Conservation (phyloP, 2,113 vertebrate species). For the Dicerorhinus sumatrensis region DNA sequence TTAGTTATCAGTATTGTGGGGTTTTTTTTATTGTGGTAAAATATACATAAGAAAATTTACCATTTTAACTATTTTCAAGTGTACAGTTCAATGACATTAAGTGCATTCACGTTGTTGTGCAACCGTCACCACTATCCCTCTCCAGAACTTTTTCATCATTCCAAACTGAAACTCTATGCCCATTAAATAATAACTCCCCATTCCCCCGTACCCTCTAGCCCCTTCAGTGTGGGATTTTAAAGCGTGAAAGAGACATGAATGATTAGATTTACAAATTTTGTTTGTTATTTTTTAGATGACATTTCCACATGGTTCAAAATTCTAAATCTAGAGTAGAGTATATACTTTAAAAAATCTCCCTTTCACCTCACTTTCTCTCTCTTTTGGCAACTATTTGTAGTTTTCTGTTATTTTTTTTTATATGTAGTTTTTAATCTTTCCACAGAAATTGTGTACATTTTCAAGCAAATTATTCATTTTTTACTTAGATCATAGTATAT, state of each 20-base stretch:
- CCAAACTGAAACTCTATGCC: not conserved
- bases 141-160: not conserved
- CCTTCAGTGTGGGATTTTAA: not conserved
- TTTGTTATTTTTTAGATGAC: not conserved
- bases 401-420: not conserved
- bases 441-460: not conserved
- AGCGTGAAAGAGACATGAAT: not conserved
- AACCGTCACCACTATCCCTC: not conserved
- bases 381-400: not conserved
- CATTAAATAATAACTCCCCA: not conserved
- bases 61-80: constrained; percentile 11
- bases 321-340: not conserved
- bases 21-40: not conserved
- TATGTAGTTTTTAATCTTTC: not conserved
- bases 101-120: not conserved
- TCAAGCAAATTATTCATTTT: constrained; percentile 2
- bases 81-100: not conserved
- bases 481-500: not conserved
- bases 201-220: not conserved
- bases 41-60: not conserved
- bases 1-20: not conserved
- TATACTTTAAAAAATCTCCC: not conserved
- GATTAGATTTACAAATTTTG: not conserved
- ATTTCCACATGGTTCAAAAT: constrained; percentile 33
- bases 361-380: not conserved